Conservation (phyloP, 2,888 invertebrate species). For the Trachelus troglodyta region DNA sequence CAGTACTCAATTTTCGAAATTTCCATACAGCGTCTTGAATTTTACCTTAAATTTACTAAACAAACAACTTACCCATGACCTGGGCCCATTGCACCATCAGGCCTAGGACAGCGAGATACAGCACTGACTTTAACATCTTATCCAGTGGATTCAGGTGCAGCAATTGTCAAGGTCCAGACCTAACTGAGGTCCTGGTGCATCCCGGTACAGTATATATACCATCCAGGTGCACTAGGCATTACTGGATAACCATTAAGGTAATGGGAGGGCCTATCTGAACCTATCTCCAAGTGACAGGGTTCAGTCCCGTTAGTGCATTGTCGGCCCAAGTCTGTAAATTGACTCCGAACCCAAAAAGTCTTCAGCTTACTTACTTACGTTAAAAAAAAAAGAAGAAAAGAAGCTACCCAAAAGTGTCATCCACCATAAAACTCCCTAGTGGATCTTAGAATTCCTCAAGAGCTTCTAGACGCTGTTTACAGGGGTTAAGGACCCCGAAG, state of each 20-base stretch:
- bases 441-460: conserved; percentile 1
- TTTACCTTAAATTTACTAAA: neutral
- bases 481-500: neutral
- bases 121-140: neutral
- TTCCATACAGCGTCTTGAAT: neutral
- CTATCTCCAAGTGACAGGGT: conserved; percentile 20
- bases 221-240: conserved; percentile 5
- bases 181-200: conserved; percentile 8
- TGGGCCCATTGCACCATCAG: neutral
- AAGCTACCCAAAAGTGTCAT: neutral
- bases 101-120: conserved; percentile 1
- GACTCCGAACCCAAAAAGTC: neutral
- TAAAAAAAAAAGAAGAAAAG: neutral
- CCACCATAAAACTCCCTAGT: neutral
- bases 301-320: conserved; percentile 18
- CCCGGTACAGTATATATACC: conserved; percentile 15
- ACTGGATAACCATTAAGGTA: conserved; percentile 24
- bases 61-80: conserved; percentile 3
- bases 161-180: neutral
- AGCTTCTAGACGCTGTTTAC: neutral
- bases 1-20: neutral
- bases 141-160: neutral
- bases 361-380: neutral
- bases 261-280: conserved; percentile 22
- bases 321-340: neutral